These are phyloP conservation scores for Cosmia trapezina DNA, from an alignment of 2,888 invertebrate genomes.

Conservation along the genomic window DNA sequence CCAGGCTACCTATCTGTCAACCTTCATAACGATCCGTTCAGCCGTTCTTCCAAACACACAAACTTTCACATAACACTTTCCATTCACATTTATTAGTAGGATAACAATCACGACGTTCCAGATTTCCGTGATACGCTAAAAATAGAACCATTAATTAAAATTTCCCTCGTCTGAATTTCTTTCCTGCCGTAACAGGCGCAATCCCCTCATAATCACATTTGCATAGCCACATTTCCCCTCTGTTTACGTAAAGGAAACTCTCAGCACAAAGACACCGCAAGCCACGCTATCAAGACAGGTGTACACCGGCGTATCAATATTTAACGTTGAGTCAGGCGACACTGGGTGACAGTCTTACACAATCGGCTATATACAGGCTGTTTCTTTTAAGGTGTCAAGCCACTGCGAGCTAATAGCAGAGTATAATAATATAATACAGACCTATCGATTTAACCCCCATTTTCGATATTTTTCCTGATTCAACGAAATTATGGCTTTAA, in stretches of 20 bases:
- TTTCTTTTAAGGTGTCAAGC: no score
- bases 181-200: constrained; percentile 12
- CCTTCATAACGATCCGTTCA: no score
- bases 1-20: no score
- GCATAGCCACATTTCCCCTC: constrained; percentile 29
- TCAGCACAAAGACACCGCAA: constrained; percentile 43
- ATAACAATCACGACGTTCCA: not conserved
- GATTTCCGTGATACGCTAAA: not conserved
- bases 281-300: constrained; percentile 43
- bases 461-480: no score
- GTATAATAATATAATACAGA: no score
- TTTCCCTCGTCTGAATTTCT: not conserved
- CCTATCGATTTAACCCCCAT: no score
- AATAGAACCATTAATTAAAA: constrained; percentile 31
- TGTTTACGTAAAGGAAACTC: constrained; percentile 41
- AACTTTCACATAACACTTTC: no score
- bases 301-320: constrained; percentile 69
- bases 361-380: constrained; percentile 15
- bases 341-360: constrained; percentile 40
- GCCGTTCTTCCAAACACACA: no score
- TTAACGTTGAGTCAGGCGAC: constrained; percentile 60
- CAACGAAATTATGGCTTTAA: no score
- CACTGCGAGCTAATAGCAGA: no score
- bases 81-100: no score
- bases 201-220: constrained; percentile 39